Conservation (phyloP, 2,113 vertebrate genomes). For the Muscicapa adusta region DNA sequence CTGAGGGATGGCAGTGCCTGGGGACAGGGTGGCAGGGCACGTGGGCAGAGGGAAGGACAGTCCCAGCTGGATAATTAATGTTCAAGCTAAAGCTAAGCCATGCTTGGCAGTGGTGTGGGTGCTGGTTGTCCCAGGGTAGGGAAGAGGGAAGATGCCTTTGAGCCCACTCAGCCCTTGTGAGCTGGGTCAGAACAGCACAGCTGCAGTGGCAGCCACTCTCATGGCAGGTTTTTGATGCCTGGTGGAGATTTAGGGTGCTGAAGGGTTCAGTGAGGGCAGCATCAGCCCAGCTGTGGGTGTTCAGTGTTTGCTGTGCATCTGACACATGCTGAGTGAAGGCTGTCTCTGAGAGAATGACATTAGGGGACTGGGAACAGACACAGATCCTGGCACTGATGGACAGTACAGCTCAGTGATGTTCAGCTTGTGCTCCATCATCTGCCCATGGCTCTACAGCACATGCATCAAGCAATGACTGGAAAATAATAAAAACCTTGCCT, state of each 20-base stretch:
- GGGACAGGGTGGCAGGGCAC: background rate
- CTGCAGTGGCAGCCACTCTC: background rate
- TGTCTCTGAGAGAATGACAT: background rate
- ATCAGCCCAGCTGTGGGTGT: background rate
- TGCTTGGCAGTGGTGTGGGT: background rate
- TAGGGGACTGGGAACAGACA: background rate
- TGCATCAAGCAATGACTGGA: background rate
- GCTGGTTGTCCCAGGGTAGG: background rate
- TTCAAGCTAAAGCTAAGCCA: background rate
- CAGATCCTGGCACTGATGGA: background rate
- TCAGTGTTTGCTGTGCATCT: background rate
- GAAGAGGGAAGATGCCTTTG: background rate
- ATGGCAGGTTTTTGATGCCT: background rate
- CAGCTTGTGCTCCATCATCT: background rate
- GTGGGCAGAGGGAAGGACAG: background rate
- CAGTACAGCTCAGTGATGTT: background rate
- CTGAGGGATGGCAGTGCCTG: background rate
- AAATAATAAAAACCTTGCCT: background rate
- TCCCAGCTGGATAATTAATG: fast-evolving
- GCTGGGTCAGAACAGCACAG: background rate
- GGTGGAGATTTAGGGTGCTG: background rate
- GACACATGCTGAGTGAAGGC: background rate
- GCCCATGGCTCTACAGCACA: background rate
- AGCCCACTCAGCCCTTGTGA: background rate
- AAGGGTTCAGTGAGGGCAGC: background rate